Evolutionary conservation across 2,888 invertebrate genomes (phyloP).

Genomic region (Rhopalosiphum nymphaeae): DNA sequence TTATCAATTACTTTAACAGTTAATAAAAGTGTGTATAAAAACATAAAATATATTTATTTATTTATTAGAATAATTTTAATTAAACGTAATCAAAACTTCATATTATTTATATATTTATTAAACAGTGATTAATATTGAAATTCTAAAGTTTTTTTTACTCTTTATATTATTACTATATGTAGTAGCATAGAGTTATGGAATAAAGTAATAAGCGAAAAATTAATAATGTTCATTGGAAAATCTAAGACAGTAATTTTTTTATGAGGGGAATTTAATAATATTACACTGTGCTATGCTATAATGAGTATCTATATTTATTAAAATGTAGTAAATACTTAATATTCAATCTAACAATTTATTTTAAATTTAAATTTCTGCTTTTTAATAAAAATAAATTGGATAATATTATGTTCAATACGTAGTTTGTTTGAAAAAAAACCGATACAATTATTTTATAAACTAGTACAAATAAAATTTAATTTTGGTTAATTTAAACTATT

Average conservation of each 20-base stretch:
- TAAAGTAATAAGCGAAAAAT: neutral
- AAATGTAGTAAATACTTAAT: neutral
- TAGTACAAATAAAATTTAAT: neutral
- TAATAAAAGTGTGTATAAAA: neutral
- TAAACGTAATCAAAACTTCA: neutral
- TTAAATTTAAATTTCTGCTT: neutral
- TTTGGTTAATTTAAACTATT: neutral
- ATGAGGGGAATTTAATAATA: neutral
- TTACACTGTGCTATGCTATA: neutral
- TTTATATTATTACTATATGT: neutral
- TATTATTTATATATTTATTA: neutral
- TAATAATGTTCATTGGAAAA: neutral
- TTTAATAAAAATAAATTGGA: neutral
- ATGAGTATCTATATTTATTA: neutral
- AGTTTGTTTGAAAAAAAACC: neutral
- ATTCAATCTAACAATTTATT: neutral
- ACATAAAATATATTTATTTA: too few species aligned
- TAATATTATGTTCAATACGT: neutral
- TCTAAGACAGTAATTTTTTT: neutral
- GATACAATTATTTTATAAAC: neutral
- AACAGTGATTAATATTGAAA: slow-evolving; percentile 22
- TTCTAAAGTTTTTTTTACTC: neutral
- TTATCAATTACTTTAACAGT: neutral
- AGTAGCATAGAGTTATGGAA: neutral
- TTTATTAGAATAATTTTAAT: neutral